Evolutionary conservation across 2,113 vertebrate genomes (phyloP), one percentile per base, ranked within the genome.

Genomic region (Trogon surrucura): DNA sequence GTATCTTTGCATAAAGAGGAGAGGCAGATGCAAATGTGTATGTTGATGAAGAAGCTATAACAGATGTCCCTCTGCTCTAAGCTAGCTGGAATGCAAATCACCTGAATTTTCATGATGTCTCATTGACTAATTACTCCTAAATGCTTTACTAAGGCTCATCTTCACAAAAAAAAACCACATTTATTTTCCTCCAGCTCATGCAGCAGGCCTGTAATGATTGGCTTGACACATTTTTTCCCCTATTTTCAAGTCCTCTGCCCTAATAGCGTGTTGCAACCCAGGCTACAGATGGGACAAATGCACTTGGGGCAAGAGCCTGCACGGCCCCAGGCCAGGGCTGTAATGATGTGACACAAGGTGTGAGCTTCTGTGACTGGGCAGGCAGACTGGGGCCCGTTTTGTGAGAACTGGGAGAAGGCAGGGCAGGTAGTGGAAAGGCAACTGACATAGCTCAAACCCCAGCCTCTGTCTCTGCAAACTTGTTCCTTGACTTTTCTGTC

Each of bases 31-130:
- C 60, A 84, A 89, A 96, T 73, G 44, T 5, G 2, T 50, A 61
- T 45, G 19, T 4, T 81, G 81, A 80, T 80, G 85, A 83, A 92
- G 80, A 65, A 82, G 65, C 50, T 83, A 14, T 53, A 65, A 65
- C 77, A 89, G 81, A 60, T 60, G 48, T 81, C 85, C 60, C 47
- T 72, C 34, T 71, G 51, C 85, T 91, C n/a, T 13, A 48, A 87
- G 60, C 74, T 80, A 93, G 71, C 81, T 83, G 73, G 67, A 87
- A 91, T 84, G 79, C 81, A 91, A 96, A 96, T 81, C 85, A 44
- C 73, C 78, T 70, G 50, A 44, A 80, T 82, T 89, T 91, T 72
- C 69, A 75, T 34, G 23, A 57, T 29, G 47, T 80, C 85, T 93
- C 75, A 44, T n/a, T 81, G 57, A 83, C 75, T 91, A 75, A 91